These are phyloP conservation scores for Subanguina moxae DNA, from an alignment of 1,140 invertebrate genomes.

Conservation along the genomic window DNA sequence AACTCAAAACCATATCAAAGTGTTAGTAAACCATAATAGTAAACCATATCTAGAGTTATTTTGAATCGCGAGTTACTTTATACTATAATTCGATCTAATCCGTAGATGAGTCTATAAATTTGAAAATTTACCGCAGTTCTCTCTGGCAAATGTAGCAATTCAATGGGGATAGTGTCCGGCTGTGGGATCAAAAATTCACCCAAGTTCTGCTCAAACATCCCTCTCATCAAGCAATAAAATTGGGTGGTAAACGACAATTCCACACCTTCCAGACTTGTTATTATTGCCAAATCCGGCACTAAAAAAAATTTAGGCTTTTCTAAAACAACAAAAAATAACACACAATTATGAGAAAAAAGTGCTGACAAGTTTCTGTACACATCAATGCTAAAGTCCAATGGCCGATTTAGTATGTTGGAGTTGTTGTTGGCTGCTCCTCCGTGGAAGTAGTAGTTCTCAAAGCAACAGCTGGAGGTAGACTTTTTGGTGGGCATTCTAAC, in stretches of 20 bases:
- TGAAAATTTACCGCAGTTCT: constrained; percentile 6
- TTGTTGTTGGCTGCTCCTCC: constrained; percentile 56
- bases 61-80: too few species aligned
- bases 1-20: too few species aligned
- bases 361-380: constrained; percentile 78
- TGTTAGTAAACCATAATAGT: too few species aligned
- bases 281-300: constrained; percentile 79
- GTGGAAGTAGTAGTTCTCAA: constrained; percentile 11
- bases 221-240: constrained; percentile 82
- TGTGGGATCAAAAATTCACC: constrained; percentile 77
- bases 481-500: constrained; percentile 12
- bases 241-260: constrained; percentile 75
- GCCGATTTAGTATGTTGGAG: constrained; percentile 71
- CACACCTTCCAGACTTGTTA: constrained; percentile 79
- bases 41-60: too few species aligned
- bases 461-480: constrained; percentile 8
- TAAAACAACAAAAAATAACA: constrained; percentile 18
- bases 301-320: constrained; percentile 41
- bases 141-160: constrained; percentile 38
- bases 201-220: constrained; percentile 82
- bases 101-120: neutral
- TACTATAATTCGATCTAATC: constrained; percentile 10
- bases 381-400: constrained; percentile 69
- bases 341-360: constrained; percentile 66
- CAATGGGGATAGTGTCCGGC: constrained; percentile 54